Conservation (phyloP, 2,797 vertebrate genomes). For the Poecilia picta region DNA sequence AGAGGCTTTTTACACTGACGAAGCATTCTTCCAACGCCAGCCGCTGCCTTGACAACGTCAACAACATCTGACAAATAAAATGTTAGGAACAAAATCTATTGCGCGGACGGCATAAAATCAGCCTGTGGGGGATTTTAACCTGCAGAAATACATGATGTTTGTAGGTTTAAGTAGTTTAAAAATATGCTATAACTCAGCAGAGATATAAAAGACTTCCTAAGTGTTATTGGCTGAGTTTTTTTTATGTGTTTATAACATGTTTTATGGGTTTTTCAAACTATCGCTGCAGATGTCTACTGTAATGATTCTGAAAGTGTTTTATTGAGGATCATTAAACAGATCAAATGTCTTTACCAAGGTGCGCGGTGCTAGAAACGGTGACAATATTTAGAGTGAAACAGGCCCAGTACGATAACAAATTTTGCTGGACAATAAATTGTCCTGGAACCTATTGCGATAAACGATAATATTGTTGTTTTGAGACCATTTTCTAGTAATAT, state of each 20-base stretch:
- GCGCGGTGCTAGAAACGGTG: neutral
- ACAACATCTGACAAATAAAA: conserved; percentile 11
- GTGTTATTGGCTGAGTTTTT: neutral
- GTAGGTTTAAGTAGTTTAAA: neutral
- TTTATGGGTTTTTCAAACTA: neutral
- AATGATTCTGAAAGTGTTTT: neutral
- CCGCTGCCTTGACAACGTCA: conserved; percentile 16
- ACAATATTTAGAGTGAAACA: neutral
- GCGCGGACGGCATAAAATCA: neutral
- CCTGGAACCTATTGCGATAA: too few relatives aligned
- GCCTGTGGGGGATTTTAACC: neutral
- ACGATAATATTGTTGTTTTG: too few relatives aligned
- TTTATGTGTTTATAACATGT: neutral
- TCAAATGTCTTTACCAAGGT: neutral
- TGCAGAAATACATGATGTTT: neutral
- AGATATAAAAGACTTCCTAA: neutral
- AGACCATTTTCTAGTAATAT: too few relatives aligned
- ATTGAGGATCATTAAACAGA: neutral
- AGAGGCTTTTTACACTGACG: conserved; percentile 37
- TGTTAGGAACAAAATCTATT: neutral
- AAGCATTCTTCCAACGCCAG: conserved; percentile 33
- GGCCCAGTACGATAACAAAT: too few relatives aligned
- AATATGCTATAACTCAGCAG: neutral
- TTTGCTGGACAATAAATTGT: too few relatives aligned
- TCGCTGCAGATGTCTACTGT: neutral